These are phyloP conservation scores for Hypselothyrea guttata DNA, from an alignment of 2,888 invertebrate species.

Conservation along the genomic window DNA sequence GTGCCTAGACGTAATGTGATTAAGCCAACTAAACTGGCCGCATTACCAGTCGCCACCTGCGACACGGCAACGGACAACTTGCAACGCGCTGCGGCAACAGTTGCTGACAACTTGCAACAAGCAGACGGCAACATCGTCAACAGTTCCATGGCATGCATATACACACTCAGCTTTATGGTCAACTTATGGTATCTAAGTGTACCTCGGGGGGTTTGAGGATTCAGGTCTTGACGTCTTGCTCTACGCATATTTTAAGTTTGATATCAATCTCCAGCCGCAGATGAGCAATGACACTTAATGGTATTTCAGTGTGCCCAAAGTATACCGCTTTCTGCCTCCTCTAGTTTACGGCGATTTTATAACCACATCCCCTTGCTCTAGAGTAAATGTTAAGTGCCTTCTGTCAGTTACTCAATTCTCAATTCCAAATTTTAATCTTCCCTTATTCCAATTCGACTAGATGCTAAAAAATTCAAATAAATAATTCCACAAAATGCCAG, in stretches of 20 bases:
- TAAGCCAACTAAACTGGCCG: slow-evolving; percentile 39
- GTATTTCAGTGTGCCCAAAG: slow-evolving; percentile 70
- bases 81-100: slow-evolving; percentile 7
- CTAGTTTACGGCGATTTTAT: slow-evolving; percentile 36
- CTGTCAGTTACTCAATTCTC: slow-evolving; percentile 67
- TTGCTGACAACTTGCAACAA: slow-evolving; percentile 12
- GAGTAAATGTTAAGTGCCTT: slow-evolving; percentile 76
- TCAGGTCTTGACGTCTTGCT: slow-evolving; percentile 7
- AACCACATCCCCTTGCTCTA: slow-evolving; percentile 64
- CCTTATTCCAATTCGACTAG: slow-evolving; percentile 67
- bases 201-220: slow-evolving; percentile 17
- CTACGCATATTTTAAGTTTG: slow-evolving; percentile 70
- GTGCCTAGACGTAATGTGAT: slow-evolving; percentile 47
- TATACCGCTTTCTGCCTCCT: slow-evolving; percentile 29
- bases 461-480: slow-evolving; percentile 29
- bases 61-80: slow-evolving; percentile 25
- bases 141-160: slow-evolving; percentile 38
- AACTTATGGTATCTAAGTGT: slow-evolving; percentile 2
- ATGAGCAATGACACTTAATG: slow-evolving; percentile 76
- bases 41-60: slow-evolving; percentile 51
- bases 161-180: not conserved
- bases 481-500: slow-evolving; percentile 9
- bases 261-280: slow-evolving; percentile 74
- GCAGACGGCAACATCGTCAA: slow-evolving; percentile 28
- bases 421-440: slow-evolving; percentile 54